Percentiles rank a stretch among this genome's conserved stretches.
phyloP scores from a whole-genome alignment of 2,888 invertebrate species.

The Trichopoda pennipes region DNA sequence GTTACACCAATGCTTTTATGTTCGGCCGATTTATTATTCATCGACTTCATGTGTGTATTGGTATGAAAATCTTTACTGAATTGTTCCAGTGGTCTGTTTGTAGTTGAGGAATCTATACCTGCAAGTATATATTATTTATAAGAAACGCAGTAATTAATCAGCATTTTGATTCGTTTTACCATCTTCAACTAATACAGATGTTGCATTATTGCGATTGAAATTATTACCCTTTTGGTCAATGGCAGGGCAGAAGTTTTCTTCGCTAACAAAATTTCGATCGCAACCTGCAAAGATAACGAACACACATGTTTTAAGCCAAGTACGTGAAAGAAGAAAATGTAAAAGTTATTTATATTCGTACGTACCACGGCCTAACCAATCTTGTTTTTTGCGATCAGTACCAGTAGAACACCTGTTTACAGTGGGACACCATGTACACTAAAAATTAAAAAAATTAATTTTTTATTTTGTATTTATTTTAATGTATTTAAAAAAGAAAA shows the following conservation, averaged over 20 bases:
- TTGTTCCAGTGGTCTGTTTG: conserved; percentile 46
- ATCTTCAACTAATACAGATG: conserved; percentile 43
- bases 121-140: conserved; percentile 57
- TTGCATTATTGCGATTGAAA: conserved; percentile 72
- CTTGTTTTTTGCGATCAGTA: conserved; percentile 92
- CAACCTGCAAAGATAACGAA: conserved; percentile 75
- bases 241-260: conserved; percentile 74
- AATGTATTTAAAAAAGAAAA: no score
- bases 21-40: conserved; percentile 66
- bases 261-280: conserved; percentile 73
- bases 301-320: not conserved
- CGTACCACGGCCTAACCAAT: conserved; percentile 88
- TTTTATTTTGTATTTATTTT: no score
- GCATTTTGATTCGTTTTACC: conserved; percentile 52
- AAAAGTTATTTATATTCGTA: conserved; percentile 9
- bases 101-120: conserved; percentile 59
- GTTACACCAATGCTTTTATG: conserved; percentile 78
- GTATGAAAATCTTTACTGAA: conserved; percentile 55
- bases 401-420: conserved; percentile 93
- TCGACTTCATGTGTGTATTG: conserved; percentile 60
- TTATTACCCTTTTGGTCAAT: conserved; percentile 79
- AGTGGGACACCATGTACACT: conserved; percentile 94
- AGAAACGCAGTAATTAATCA: conserved; percentile 37
- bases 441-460: conserved; percentile 71
- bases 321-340: not conserved